Conservation (phyloP, 2,797 vertebrate species). For the Dendrocincla tyrannina region DNA sequence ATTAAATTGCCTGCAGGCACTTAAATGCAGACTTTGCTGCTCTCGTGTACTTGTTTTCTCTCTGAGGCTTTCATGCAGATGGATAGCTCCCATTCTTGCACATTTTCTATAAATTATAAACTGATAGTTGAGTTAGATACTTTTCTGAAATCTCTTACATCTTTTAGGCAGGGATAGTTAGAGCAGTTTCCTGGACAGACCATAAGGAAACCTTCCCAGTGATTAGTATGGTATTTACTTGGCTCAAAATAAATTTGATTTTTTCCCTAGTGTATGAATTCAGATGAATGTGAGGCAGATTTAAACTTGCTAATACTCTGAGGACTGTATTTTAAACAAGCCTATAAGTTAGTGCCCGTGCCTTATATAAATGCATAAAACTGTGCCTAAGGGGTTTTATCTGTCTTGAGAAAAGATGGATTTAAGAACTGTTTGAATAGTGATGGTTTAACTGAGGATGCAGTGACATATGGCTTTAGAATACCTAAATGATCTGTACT, state of each 20-base stretch:
- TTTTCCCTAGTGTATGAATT: background rate
- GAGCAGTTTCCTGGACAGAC: background rate
- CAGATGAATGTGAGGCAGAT: background rate
- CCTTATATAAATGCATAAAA: background rate
- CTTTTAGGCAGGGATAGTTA: background rate
- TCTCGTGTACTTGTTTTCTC: background rate
- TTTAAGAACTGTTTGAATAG: background rate
- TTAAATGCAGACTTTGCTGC: background rate
- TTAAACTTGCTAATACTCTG: background rate
- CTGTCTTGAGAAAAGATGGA: background rate
- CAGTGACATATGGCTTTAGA: background rate
- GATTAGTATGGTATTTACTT: background rate
- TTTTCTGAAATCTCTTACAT: background rate
- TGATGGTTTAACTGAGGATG: background rate
- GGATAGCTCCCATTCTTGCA: background rate
- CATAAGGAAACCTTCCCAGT: background rate
- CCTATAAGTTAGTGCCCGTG: background rate
- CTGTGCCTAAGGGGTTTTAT: background rate
- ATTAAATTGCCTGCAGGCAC: background rate
- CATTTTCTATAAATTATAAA: background rate
- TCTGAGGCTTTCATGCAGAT: background rate
- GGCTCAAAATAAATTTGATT: background rate
- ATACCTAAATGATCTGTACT: background rate
- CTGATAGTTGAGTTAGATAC: background rate
- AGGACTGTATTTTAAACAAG: background rate